Base-by-base conservation (phyloP, 2,888 invertebrate genomes). In the Ommatoiulus sabulosus region DNA sequence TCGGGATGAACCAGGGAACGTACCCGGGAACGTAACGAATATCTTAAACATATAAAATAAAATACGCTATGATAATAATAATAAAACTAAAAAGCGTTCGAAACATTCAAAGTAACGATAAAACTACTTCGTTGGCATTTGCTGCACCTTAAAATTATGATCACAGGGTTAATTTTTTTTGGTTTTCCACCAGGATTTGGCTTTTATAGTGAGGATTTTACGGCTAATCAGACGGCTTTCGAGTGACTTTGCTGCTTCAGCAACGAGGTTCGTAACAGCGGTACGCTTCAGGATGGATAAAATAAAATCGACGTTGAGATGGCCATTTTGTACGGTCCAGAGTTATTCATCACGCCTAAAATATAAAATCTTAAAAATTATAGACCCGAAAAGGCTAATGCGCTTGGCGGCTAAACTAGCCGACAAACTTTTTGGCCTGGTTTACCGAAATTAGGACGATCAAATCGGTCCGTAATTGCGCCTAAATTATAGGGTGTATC, bases 91-190 rank as follows among this genome's bases (percentile, higher is more conserved):
- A 35, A 20, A 24, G 24, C 80, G 15, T 80, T 80, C 35, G 12
- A 80, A 80, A 80, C 80, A 35, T 80, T 35, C 80, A 80, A 80
- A 80, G 35, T 24, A 24, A 80, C 52, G 35, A 24, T 12, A 10
- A 12, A 72, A 24, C 72, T 35, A 80, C 35, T 35, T 80, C 80
- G 80, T 80, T 80, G 80, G 80, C 80, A 80, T 12, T 80, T 12
- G 35, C 35, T 80, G 80, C 35, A 80, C 80, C 35, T 35, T 35
- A 35, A 80, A 80, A 35, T 12, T 24, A 24, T 80, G 80, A 80
- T 80, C 80, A 80, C 80, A 80, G 80, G 10, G 80, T 80, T 80
- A 52, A n/a, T 63, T n/a, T 63, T n/a, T 80, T 80, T 80, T 35
- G 80, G 35, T 80, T 80, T 35, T 80, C 80, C 80, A 80, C 80